Conservation (phyloP, 2,888 invertebrate genomes). For the Heliconius erato region DNA sequence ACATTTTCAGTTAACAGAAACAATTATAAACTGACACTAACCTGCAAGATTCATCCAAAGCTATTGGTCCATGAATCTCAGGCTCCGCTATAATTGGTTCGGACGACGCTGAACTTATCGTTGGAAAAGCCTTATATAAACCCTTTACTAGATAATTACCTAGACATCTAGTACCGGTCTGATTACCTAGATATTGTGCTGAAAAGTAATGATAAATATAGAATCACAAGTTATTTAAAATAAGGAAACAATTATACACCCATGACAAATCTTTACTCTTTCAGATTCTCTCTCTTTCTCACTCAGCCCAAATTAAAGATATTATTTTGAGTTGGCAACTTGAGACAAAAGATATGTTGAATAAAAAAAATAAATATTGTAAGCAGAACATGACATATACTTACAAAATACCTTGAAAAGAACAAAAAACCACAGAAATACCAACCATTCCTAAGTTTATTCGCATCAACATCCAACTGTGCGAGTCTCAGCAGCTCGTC, state of each 20-base stretch:
- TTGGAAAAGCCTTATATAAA: conserved; percentile 93
- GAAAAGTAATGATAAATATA: conserved; percentile 39
- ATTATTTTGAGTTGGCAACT: too few species aligned
- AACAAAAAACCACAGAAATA: conserved; percentile 17
- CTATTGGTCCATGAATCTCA: conserved; percentile 92
- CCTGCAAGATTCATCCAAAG: conserved; percentile 91
- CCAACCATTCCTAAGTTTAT: conserved; percentile 88
- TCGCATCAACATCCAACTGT: conserved; percentile 90
- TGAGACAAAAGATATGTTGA: too few species aligned
- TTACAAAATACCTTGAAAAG: neutral
- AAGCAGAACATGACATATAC: neutral
- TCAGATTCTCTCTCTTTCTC: too few species aligned
- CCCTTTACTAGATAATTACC: conserved; percentile 96
- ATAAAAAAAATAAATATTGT: neutral
- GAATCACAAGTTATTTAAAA: neutral
- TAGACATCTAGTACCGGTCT: conserved; percentile 93
- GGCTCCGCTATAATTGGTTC: conserved; percentile 95
- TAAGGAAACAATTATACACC: too few species aligned
- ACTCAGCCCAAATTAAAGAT: too few species aligned
- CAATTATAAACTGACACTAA: conserved; percentile 55
- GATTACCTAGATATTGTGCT: conserved; percentile 91
- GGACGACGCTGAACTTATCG: conserved; percentile 87
- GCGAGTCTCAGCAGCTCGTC: conserved; percentile 92
- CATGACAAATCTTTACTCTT: too few species aligned
- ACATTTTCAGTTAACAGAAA: too few species aligned